These are phyloP conservation scores for Radopholus similis DNA, from an alignment of 1,140 invertebrate species.

Conservation along the genomic window DNA sequence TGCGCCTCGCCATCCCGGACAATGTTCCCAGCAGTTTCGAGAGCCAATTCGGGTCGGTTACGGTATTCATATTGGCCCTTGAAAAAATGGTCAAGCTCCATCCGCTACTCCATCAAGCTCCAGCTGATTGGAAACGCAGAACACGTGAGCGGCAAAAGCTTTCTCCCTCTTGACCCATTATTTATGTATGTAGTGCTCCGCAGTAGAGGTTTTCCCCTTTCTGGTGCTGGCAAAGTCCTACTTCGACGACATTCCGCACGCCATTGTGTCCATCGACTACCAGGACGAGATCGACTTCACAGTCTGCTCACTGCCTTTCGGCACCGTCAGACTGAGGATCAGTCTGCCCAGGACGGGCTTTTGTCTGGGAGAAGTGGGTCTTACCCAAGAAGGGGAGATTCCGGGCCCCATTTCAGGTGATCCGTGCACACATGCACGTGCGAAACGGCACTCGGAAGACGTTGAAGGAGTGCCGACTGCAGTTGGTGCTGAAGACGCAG, in stretches of 20 bases:
- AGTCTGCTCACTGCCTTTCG: constrained; percentile 55
- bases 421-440: constrained; percentile 20
- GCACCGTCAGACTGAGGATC: constrained; percentile 44
- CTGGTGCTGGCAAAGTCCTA: constrained; percentile 50
- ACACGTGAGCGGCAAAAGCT: constrained; percentile 24
- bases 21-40: constrained; percentile 49
- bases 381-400: neutral
- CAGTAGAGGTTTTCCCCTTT: constrained; percentile 49
- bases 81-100: constrained; percentile 46
- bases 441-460: constrained; percentile 50
- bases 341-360: constrained; percentile 45
- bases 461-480: constrained; percentile 48
- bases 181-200: constrained; percentile 36
- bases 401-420: constrained; percentile 19
- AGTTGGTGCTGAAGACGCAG: constrained; percentile 48
- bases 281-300: constrained; percentile 58
- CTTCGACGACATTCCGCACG: constrained; percentile 51
- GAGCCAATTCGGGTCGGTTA: constrained; percentile 47
- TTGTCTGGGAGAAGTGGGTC: constrained; percentile 46
- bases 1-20: constrained; percentile 42
- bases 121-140: constrained; percentile 43
- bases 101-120: constrained; percentile 49
- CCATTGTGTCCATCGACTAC: constrained; percentile 50
- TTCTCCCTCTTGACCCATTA: neutral
- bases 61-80: neutral